Evolutionary conservation across 2,888 invertebrate genomes (phyloP), one percentile per base, ranked within the genome.

Genomic region (Mesorhabditis spiculigera): DNA sequence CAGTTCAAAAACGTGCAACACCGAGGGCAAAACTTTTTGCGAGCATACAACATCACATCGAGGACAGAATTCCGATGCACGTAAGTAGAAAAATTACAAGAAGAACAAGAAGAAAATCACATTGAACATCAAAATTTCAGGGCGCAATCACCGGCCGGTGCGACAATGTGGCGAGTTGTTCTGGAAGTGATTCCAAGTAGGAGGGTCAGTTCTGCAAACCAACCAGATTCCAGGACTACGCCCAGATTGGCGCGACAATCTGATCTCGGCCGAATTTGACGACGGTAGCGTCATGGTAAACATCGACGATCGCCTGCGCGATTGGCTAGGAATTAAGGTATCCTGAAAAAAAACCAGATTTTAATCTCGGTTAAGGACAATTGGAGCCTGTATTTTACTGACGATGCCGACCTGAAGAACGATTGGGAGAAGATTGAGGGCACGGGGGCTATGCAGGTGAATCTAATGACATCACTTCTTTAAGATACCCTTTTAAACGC

Each of bases 381-480:
- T 50, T 50, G 58, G 58, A 50, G 58, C n/a, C 58, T 50, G 8
- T 50, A 50, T 3, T 50, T 50, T n/a, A 50, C 58, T n/a, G 58
- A 50, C n/a, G 58, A 50, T 50, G 58, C 58, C 58, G 58, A 50
- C n/a, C n/a, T 50, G 58, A 50, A 50, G 58, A 50, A 50, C n/a
- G 58, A 50, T 50, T 50, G 58, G 58, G 58, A 50, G 58, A 50
- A 50, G n/a, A 50, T 50, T 50, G 58, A 50, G n/a, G 58, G 58
- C 8, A 50, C 8, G 8, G 58, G 58, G 58, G 58, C 58, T 10
- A 50, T 50, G 58, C 8, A 10, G 8, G 58, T 50, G 1, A 28
- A 28, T 28, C 28, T 28, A 28, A 28, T 3, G 1, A 1, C 28
- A 28, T 28, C 3, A 28, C 28, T 28, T 28, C 28, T 28, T 28